Base-by-base conservation (phyloP, 2,797 vertebrate genomes). In the Yasuhikotakia modesta region DNA sequence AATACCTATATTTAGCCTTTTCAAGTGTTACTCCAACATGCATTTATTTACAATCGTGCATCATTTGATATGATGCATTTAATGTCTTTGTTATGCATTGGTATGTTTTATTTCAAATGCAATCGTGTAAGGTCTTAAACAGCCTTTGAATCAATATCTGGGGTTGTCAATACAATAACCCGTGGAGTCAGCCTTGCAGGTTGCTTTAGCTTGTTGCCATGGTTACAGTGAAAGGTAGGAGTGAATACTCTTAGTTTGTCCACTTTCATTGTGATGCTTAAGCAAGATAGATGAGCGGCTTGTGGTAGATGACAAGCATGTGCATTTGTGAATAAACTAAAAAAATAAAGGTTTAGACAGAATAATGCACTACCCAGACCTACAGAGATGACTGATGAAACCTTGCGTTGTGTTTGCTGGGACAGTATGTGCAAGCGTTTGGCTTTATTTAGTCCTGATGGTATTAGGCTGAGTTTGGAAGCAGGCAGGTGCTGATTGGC, bases 151-250 rank as follows among this genome's bases (percentile, higher is more conserved):
- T 71, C 39, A 50, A 57, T 68, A 74, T 69, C 55, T 75, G 22
- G 55, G 19, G 53, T 24, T 4, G 53, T 70, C 75, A 69, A 58
- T 72, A 57, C 65, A 76, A 60, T 69, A 60, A 57, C 22, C 68
- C 61, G 22, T 66, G 52, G 52, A 50, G 64, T 80, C 73, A 63
- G 57, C 46, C 55, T 48, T 53, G 27, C 48, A 39, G 68, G 27
- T 8, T 73, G 46, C 52, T 30, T 71, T 81, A 83, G 76, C 79
- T 81, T 80, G 79, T 83, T 84, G 71, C 83, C 72, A 85, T 84
- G 79, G 83, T 73, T 80, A 84, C 81, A 45, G 64, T 74, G 14
- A 68, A 76, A 27, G 22, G 68, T 68, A 66, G 58, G 69, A 65
- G 78, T 73, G 70, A 46, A 30, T 65, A 43, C n/a, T 60, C 50